Evolutionary conservation across 2,113 vertebrate genomes (phyloP).

Genomic region (Phodopus roborovskii): DNA sequence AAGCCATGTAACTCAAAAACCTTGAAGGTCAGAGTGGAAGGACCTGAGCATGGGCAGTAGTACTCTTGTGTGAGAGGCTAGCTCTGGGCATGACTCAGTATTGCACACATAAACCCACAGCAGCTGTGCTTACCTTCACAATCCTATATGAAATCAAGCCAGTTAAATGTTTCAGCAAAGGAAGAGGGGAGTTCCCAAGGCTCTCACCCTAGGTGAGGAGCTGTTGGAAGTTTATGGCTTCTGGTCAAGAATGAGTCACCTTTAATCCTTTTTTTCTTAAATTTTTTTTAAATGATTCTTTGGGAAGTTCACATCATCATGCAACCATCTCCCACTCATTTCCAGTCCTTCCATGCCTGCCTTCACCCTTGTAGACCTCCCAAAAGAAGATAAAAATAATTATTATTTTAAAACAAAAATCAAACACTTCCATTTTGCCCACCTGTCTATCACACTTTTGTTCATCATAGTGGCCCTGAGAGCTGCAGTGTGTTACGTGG

Average conservation of each 20-base stretch:
- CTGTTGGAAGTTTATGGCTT: not conserved
- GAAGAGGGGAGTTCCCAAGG: not conserved
- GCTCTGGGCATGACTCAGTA: no score
- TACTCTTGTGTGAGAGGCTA: not conserved
- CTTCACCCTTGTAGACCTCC: not conserved
- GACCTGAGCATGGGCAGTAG: not conserved
- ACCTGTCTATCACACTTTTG: no score
- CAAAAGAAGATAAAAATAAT: not conserved
- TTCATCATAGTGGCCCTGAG: no score
- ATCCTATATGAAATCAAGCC: not conserved
- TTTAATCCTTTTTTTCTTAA: not conserved
- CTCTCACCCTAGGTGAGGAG: no score
- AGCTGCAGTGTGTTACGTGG: no score
- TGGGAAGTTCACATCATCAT: not conserved
- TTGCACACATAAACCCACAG: not conserved
- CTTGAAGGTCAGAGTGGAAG: not conserved
- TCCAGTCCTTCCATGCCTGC: not conserved
- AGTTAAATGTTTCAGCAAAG: not conserved
- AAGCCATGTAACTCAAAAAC: not conserved
- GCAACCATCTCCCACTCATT: not conserved
- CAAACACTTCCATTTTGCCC: no score
- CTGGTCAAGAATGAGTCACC: no score
- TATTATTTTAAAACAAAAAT: not conserved
- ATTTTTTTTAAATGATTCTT: not conserved
- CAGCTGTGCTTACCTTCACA: no score